Percentiles rank a stretch among this genome's conserved stretches.
These are phyloP conservation scores for Oryzias dopingdopingensis DNA, from an alignment of 2,797 vertebrate species.

Conservation along the genomic window DNA sequence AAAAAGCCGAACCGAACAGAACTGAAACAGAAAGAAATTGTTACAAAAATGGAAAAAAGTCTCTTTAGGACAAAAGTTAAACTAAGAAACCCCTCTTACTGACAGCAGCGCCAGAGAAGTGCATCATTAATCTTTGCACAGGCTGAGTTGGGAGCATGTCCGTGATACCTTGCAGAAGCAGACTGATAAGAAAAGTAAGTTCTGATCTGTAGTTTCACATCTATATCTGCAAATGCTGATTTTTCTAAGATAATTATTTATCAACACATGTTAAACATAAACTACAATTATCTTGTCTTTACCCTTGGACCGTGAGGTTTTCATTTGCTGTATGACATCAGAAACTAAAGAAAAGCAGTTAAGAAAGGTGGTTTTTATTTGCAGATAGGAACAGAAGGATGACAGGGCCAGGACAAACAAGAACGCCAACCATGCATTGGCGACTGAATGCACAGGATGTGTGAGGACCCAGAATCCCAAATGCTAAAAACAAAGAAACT, in stretches of 20 bases:
- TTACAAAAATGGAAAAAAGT: neutral
- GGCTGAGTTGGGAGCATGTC: constrained; percentile 32
- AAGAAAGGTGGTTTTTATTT: constrained; percentile 21
- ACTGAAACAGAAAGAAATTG: neutral
- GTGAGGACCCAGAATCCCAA: no score
- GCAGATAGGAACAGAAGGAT: constrained; percentile 61
- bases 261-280: neutral
- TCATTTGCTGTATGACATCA: constrained; percentile 23
- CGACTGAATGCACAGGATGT: no score
- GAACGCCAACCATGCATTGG: no score
- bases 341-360: constrained; percentile 26
- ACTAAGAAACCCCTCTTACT: neutral
- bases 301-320: neutral
- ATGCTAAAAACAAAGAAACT: no score
- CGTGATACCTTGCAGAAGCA: constrained; percentile 6
- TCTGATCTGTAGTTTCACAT: no score
- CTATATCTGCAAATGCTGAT: neutral
- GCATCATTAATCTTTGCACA: constrained; percentile 46
- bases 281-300: neutral
- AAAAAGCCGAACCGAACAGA: neutral
- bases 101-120: constrained; percentile 27
- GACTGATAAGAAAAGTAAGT: constrained; percentile 1
- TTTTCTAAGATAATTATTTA: neutral
- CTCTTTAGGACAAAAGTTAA: neutral
- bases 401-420: constrained; percentile 33